phyloP scores from a whole-genome alignment of 2,113 vertebrate species.

The Nothobranchius kuhntae region DNA sequence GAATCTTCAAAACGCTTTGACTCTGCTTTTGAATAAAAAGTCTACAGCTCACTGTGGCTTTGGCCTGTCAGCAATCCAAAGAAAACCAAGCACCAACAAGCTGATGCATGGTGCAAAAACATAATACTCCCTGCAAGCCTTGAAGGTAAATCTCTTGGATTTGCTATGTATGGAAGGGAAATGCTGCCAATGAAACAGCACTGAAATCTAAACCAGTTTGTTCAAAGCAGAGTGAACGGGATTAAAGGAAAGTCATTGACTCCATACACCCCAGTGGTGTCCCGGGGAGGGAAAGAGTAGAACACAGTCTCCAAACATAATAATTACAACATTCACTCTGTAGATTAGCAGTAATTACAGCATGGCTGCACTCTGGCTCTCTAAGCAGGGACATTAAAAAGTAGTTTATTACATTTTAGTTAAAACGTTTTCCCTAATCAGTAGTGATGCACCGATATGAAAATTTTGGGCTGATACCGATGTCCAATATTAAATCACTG shows the following conservation, averaged over 20 bases:
- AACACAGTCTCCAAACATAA: too few relatives aligned
- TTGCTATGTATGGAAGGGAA: constrained; percentile 27
- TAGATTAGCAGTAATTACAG: too few relatives aligned
- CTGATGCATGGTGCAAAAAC: constrained; percentile 7
- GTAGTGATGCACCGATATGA: too few relatives aligned
- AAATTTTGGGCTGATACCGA: too few relatives aligned
- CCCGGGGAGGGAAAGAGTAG: too few relatives aligned
- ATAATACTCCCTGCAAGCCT: constrained; percentile 15
- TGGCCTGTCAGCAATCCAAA: not conserved
- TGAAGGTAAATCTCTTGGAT: constrained; percentile 18
- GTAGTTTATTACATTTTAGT: too few relatives aligned
- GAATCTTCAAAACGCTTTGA: not conserved
- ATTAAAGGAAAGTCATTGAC: not conserved
- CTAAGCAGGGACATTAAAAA: too few relatives aligned
- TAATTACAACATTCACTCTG: too few relatives aligned
- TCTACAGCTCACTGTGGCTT: not conserved
- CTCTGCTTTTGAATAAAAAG: not conserved
- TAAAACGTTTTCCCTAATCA: too few relatives aligned
- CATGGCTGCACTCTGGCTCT: too few relatives aligned
- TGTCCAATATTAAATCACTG: too few relatives aligned
- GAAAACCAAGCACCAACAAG: constrained; percentile 34
- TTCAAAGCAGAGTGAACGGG: constrained; percentile 25
- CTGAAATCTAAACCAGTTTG: constrained; percentile 19
- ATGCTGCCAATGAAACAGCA: constrained; percentile 24
- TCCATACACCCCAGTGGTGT: constrained; percentile 1